Conservation (phyloP, 1,140 invertebrate genomes). For the Dinothrombium tinctorium region DNA sequence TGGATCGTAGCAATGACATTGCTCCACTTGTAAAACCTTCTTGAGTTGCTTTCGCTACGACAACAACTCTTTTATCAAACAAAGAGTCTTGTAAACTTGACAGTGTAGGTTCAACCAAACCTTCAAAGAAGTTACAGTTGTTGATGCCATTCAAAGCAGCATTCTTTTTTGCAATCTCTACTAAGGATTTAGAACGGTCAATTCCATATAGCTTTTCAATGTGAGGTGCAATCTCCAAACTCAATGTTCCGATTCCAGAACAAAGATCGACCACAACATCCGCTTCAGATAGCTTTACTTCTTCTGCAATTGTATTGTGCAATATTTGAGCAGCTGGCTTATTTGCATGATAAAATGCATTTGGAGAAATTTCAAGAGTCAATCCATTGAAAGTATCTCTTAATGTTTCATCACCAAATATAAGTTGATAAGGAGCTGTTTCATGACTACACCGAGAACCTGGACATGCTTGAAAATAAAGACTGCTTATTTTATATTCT, state of each 20-base stretch:
- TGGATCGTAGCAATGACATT: slow-evolving; percentile 44
- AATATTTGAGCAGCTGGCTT: slow-evolving; percentile 58
- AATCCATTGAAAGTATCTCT: slow-evolving; percentile 51
- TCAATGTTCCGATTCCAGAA: slow-evolving; percentile 90
- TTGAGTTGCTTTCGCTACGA: slow-evolving; percentile 83
- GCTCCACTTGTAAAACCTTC: slow-evolving; percentile 54
- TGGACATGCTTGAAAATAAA: slow-evolving; percentile 42
- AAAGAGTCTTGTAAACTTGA: slow-evolving; percentile 29
- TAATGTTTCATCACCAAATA: slow-evolving; percentile 48
- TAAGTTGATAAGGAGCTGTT: slow-evolving; percentile 24
- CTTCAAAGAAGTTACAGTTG: slow-evolving; percentile 65
- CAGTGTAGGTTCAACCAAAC: slow-evolving; percentile 68
- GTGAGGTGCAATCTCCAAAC: slow-evolving; percentile 31
- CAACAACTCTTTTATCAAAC: slow-evolving; percentile 33
- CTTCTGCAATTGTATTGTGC: slow-evolving; percentile 52
- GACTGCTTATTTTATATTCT: slow-evolving; percentile 39
- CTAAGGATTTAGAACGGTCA: slow-evolving; percentile 58
- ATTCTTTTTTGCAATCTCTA: slow-evolving; percentile 71
- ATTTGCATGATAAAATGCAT: slow-evolving; percentile 78
- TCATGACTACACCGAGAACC: slow-evolving; percentile 9
- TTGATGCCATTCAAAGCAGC: slow-evolving; percentile 41
- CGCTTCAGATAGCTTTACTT: slow-evolving; percentile 28
- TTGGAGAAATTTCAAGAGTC: slow-evolving; percentile 70
- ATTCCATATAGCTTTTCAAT: slow-evolving; percentile 45
- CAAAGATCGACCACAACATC: slow-evolving; percentile 74